phyloP scores from a whole-genome alignment of 2,797 vertebrate species.

The Pristis pectinata region DNA sequence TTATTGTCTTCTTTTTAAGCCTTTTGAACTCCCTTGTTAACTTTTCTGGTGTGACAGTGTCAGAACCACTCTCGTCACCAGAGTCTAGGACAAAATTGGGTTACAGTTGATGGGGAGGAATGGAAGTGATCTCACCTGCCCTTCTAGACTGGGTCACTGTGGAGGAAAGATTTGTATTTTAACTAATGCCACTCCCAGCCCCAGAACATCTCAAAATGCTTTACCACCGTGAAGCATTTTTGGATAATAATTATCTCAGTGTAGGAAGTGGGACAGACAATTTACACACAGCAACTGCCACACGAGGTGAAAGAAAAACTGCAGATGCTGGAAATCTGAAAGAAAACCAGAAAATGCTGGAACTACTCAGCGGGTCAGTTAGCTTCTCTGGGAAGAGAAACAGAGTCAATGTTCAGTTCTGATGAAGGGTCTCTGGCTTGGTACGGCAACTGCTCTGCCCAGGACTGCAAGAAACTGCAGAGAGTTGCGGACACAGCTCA shows the following conservation, averaged over 20 bases:
- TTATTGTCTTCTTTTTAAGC: not conserved
- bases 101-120: not conserved
- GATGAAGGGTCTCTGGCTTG: no score
- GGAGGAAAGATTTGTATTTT: not conserved
- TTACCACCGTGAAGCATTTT: not conserved
- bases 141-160: not conserved
- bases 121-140: not conserved
- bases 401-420: no score
- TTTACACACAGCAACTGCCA: not conserved
- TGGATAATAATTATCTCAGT: not conserved
- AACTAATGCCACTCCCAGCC: not conserved
- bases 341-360: no score
- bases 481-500: no score
- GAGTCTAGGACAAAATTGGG: constrained; percentile 3
- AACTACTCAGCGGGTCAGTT: no score
- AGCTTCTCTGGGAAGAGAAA: no score
- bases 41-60: constrained; percentile 22
- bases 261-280: not conserved
- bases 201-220: not conserved
- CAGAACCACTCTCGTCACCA: not conserved
- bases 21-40: constrained; percentile 38
- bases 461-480: no score
- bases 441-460: no score
- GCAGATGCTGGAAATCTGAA: no score
- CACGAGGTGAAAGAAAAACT: no score